Conservation (phyloP, 2,797 vertebrate species). For the Psittacula echo region DNA sequence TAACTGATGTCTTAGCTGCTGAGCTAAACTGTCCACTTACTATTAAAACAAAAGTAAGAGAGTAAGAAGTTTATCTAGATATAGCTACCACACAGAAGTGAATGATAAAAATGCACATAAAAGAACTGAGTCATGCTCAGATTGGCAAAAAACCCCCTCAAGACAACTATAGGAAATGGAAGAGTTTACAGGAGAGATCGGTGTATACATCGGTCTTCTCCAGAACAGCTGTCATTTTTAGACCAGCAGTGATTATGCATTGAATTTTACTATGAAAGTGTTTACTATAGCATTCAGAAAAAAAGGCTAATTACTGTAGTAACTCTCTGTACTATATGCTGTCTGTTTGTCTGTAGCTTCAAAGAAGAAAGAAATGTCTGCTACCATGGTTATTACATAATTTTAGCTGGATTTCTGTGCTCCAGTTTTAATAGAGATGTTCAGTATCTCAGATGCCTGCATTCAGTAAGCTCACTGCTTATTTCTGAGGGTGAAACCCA, state of each 20-base stretch:
- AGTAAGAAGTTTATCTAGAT: not conserved
- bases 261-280: slow-evolving; percentile 54
- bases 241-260: slow-evolving; percentile 47
- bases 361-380: slow-evolving; percentile 22
- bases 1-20: not conserved
- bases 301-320: slow-evolving; percentile 57
- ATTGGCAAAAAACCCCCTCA: not conserved
- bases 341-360: slow-evolving; percentile 33
- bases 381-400: not conserved
- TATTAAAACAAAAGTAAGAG: not conserved
- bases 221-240: slow-evolving; percentile 60
- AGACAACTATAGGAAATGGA: not conserved
- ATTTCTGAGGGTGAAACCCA: not conserved
- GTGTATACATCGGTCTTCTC: slow-evolving; percentile 28
- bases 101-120: not conserved
- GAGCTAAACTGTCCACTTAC: not conserved
- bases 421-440: slow-evolving; percentile 16
- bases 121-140: slow-evolving; percentile 28
- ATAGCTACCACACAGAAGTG: slow-evolving; percentile 1
- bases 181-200: slow-evolving; percentile 18
- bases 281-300: slow-evolving; percentile 56
- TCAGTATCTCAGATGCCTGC: not conserved
- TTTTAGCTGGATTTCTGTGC: slow-evolving; percentile 26
- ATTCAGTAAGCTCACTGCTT: not conserved
- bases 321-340: slow-evolving; percentile 20